Base-by-base conservation (phyloP, 2,888 invertebrate genomes). In the Tholera decimalis region DNA sequence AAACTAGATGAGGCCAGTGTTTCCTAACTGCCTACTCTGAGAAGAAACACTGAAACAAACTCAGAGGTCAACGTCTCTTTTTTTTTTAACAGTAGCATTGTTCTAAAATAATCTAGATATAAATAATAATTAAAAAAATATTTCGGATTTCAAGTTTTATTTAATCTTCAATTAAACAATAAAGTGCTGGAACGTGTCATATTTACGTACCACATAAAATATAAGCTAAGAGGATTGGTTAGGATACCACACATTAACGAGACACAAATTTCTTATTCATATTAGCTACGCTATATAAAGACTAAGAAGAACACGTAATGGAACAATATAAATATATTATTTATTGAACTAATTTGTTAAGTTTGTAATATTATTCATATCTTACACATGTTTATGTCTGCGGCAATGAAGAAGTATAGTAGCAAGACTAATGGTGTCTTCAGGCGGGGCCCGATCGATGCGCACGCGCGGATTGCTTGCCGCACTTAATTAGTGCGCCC, bases 391-490 rank as follows among this genome's bases (percentile, higher is more conserved):
- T 67, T 59, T 54, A 82, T 64, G 72, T 83, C 85, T 84, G 73
- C 75, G 64, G 62, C 62, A 63, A 76, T 77, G 75, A 80, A 82
- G 83, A 83, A 70, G 85, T 85, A 88, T 87, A 84, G 85, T 86
- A 87, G 86, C 84, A 86, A 89, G 91, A 93, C 85, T 90, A 92
- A 94, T 94, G 91, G 88, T 93, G 89, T 90, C 94, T 93, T 81
- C 89, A 78, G 94, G 94, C 94, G 86, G 80, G 83, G 71, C 80
- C 80, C 84, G 88, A 88, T 89, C 90, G 88, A 89, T 91, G 93
- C 90, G 90, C 92, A 92, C 87, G 89, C 88, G 91, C 87, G 89
- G 91, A 92, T 92, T 92, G 90, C 89, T 89, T 89, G 90, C 92
- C 84, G 84, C 88, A 86, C 88, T 93, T 94, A 94, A 94, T 94